phyloP scores from a whole-genome alignment of 1,140 invertebrate genomes.

The Hydropsyche tenuis region DNA sequence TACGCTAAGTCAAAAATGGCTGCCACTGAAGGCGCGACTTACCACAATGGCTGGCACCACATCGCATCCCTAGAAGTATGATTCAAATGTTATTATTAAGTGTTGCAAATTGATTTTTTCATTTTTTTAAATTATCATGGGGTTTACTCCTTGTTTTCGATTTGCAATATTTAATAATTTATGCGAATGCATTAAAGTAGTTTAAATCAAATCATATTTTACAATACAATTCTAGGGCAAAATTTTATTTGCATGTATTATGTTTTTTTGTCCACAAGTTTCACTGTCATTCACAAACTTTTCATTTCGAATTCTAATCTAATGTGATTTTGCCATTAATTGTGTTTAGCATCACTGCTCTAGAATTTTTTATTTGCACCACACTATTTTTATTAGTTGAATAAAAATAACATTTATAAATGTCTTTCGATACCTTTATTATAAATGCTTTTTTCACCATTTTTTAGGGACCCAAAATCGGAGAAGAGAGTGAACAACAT shows the following conservation, averaged over 20 bases:
- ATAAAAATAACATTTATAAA: neutral
- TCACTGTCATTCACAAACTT: too few species aligned
- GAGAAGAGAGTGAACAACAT: slow-evolving; percentile 65
- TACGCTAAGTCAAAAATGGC: slow-evolving; percentile 98
- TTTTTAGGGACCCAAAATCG: slow-evolving; percentile 63
- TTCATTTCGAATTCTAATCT: too few species aligned
- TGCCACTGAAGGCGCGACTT: slow-evolving; percentile 69
- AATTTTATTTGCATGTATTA: too few species aligned
- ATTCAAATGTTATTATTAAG: slow-evolving; percentile 27
- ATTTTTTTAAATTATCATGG: neutral
- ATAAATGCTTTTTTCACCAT: neutral
- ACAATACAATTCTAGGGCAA: too few species aligned
- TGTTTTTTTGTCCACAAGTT: too few species aligned
- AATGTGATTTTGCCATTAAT: neutral
- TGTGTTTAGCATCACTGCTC: slow-evolving; percentile 1
- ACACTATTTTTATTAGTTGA: slow-evolving; percentile 11
- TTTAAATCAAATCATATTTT: too few species aligned
- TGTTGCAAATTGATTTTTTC: slow-evolving; percentile 28
- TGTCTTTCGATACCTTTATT: slow-evolving; percentile 15
- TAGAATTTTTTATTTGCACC: slow-evolving; percentile 8
- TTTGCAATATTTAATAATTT: neutral
- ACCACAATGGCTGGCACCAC: slow-evolving; percentile 64
- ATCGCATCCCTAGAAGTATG: slow-evolving; percentile 51
- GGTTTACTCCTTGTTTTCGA: neutral
- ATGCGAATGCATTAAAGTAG: too few species aligned